A percentile compares a stretch with the other conserved stretches of the same genome.
These are phyloP conservation scores for Lasioglossum figueresi DNA, from an alignment of 2,888 invertebrate species.

Conservation along the genomic window DNA sequence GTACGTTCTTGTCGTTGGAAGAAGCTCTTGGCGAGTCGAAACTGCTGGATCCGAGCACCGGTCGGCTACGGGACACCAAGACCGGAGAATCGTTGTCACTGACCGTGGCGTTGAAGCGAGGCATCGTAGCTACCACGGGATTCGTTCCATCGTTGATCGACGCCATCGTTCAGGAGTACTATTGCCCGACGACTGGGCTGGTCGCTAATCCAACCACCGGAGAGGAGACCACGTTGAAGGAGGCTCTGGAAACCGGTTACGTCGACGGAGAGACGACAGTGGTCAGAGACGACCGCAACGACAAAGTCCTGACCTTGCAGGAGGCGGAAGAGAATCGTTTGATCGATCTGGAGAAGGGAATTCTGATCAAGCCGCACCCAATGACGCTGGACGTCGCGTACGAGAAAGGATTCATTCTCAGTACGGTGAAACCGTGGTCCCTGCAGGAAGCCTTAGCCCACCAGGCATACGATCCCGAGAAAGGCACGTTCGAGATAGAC, in stretches of 20 bases:
- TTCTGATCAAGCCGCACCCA: constrained; percentile 87
- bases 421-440: constrained; percentile 92
- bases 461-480: constrained; percentile 90
- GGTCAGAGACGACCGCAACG: constrained; percentile 90
- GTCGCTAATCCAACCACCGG: constrained; percentile 92
- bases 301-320: constrained; percentile 88
- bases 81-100: constrained; percentile 88
- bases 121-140: constrained; percentile 89
- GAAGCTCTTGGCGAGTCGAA: constrained; percentile 86
- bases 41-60: constrained; percentile 89
- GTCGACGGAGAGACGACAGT: constrained; percentile 90
- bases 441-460: constrained; percentile 93
- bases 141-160: constrained; percentile 90
- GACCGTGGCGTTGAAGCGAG: constrained; percentile 89
- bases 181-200: constrained; percentile 89
- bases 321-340: constrained; percentile 90
- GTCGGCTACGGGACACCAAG: constrained; percentile 90
- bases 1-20: constrained; percentile 89
- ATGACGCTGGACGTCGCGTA: constrained; percentile 92
- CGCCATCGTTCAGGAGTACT: constrained; percentile 91
- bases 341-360: constrained; percentile 89
- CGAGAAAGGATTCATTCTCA: constrained; percentile 92
- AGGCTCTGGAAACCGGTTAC: constrained; percentile 90
- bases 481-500: constrained; percentile 90
- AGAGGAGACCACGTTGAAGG: constrained; percentile 89